These are phyloP conservation scores for Pandion haliaetus DNA, from an alignment of 2,113 vertebrate genomes.

Conservation along the genomic window DNA sequence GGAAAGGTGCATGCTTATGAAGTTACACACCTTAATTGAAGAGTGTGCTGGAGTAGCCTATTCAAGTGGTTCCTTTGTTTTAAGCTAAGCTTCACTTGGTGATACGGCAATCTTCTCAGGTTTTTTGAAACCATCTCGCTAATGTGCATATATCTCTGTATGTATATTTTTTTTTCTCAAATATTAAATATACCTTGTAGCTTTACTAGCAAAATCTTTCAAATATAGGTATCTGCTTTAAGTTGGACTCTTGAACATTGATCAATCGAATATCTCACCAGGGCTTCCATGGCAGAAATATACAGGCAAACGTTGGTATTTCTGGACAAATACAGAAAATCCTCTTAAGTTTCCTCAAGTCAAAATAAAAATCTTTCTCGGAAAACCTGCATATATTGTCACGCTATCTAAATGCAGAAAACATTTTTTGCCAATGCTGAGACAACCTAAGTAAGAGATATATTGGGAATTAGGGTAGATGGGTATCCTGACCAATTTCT, in stretches of 20 bases:
- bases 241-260: background rate
- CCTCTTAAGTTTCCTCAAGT: background rate
- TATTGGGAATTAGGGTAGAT: background rate
- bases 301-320: background rate
- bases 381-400: background rate
- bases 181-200: background rate
- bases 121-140: background rate
- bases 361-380: background rate
- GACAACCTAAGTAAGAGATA: background rate
- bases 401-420: background rate
- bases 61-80: background rate
- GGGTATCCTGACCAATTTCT: background rate
- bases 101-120: accelerated
- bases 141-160: background rate
- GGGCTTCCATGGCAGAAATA: background rate
- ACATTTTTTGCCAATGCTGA: background rate
- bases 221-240: background rate
- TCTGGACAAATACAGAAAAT: background rate
- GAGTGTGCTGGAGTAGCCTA: background rate
- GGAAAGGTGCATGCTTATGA: background rate
- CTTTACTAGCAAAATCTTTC: background rate
- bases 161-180: background rate
- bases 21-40: background rate
- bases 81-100: background rate
- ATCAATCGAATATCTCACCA: background rate